Evolutionary conservation across 2,888 invertebrate genomes (phyloP), one percentile per base, ranked within the genome.

Genomic region (Chydorus sphaericus): DNA sequence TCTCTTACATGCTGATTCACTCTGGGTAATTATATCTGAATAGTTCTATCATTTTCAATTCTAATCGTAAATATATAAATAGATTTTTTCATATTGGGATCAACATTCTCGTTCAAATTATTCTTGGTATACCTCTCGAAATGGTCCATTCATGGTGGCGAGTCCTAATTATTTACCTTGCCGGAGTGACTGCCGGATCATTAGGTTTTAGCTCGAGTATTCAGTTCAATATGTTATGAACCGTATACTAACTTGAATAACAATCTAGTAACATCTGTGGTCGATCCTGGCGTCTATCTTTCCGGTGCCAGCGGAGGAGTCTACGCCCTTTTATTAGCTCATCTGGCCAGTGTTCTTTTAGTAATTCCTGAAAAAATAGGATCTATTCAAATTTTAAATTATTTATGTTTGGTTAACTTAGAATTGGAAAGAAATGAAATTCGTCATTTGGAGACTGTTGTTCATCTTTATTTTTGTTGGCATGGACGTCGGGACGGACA

Each of bases 401-500:
- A n/a, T n/a, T n/a, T n/a, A n/a, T n/a, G n/a, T n/a, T n/a, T n/a
- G n/a, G n/a, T 38, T 63, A 53, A 74, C 74, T 33, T 72, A 91
- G 89, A 98, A 98, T 70, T 98, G 93, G 89, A 76, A 79, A 16
- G 92, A 97, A 72, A 98, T 98, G 97, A 88, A 93, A 66, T 91
- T 84, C 67, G 90, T 91, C 1, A 77, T 85, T 61, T 75, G 88
- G 8, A 88, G 96, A 65, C 74, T 96, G 26, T 67, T 86, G 8
- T 79, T 92, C 20, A 87, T 97, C 66, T 63, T 90, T 0, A 69
- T 90, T 7, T 77, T 96, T 61, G 85, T 86, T 4, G 78, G 75
- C 0, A 81, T 84, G 38, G 97, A 98, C 70, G 75, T 92, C 51
- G 88, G 90, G 23, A 83, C 89, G 11, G 93, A 96, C 0, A 78